Percentiles rank a stretch among this genome's conserved stretches.
These are phyloP conservation scores for Ecliptopera silaceata DNA, from an alignment of 2,888 invertebrate genomes.

Conservation along the genomic window DNA sequence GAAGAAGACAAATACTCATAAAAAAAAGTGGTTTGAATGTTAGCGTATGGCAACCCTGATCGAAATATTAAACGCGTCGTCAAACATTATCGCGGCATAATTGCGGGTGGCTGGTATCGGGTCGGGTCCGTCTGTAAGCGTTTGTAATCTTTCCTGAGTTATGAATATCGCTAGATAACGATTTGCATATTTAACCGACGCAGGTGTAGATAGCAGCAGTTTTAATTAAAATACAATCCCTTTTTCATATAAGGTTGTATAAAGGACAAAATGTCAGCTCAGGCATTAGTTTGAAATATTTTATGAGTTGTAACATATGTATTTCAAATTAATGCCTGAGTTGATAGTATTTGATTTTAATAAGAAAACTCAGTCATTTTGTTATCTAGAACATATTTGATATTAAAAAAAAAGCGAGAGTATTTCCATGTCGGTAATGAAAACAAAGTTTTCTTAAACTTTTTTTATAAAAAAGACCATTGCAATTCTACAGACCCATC, in stretches of 20 bases:
- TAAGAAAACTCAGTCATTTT: too few relatives aligned
- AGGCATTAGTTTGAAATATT: too few relatives aligned
- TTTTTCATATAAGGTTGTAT: neutral
- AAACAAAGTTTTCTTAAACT: too few relatives aligned
- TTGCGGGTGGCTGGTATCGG: slow-evolving; percentile 48
- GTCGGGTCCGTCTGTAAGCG: slow-evolving; percentile 35
- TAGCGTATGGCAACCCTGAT: slow-evolving; percentile 57
- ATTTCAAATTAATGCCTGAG: too few relatives aligned
- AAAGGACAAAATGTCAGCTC: neutral
- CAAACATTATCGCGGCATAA: slow-evolving; percentile 66
- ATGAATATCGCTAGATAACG: slow-evolving; percentile 3
- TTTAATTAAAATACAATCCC: neutral
- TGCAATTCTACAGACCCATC: too few relatives aligned
- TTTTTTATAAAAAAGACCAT: too few relatives aligned
- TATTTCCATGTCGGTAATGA: too few relatives aligned
- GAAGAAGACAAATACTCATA: neutral
- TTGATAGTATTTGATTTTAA: too few relatives aligned
- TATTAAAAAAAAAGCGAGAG: too few relatives aligned
- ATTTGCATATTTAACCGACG: slow-evolving; percentile 7
- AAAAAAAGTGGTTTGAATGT: neutral
- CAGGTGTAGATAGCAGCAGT: neutral
- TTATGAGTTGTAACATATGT: too few relatives aligned
- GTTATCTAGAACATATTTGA: too few relatives aligned
- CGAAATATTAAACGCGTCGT: slow-evolving; percentile 64
- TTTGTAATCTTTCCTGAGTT: slow-evolving; percentile 7